phyloP scores from a whole-genome alignment of 1,140 invertebrate genomes.

The Drosophila aff. region DNA sequence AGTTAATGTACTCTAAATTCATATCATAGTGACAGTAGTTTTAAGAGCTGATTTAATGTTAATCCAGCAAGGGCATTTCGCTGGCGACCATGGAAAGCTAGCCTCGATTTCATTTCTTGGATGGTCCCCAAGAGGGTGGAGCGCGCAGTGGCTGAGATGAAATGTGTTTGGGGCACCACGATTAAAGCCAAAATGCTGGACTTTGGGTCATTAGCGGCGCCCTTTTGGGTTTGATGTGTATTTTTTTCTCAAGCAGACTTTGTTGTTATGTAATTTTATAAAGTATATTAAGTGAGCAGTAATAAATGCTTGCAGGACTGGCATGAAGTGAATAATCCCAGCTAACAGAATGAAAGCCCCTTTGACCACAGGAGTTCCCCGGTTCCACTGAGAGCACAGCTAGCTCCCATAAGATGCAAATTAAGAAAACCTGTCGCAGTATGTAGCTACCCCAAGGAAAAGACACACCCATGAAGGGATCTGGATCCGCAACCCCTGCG shows the following conservation, averaged over 20 bases:
- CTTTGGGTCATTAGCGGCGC: neutral
- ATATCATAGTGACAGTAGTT: neutral
- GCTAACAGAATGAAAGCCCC: slow-evolving; percentile 11
- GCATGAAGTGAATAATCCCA: slow-evolving; percentile 5
- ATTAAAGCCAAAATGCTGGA: neutral
- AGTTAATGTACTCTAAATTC: neutral
- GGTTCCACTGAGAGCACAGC: slow-evolving; percentile 29
- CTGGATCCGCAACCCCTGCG: slow-evolving; percentile 29
- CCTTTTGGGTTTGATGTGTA: neutral
- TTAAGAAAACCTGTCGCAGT: slow-evolving; percentile 76
- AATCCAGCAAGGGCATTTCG: neutral
- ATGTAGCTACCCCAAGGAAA: slow-evolving; percentile 38
- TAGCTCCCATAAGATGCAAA: slow-evolving; percentile 51
- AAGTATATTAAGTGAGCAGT: neutral
- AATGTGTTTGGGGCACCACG: neutral
- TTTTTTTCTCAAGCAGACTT: neutral
- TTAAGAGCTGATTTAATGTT: neutral
- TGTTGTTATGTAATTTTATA: neutral
- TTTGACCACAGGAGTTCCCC: neutral
- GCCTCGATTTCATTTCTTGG: slow-evolving; percentile 1
- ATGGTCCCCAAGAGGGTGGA: neutral
- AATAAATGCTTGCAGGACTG: neutral
- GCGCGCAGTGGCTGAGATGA: neutral
- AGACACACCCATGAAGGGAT: slow-evolving; percentile 22
- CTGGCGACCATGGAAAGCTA: neutral